phyloP scores from a whole-genome alignment of 2,888 invertebrate species.

The Pristionchus arcanus region DNA sequence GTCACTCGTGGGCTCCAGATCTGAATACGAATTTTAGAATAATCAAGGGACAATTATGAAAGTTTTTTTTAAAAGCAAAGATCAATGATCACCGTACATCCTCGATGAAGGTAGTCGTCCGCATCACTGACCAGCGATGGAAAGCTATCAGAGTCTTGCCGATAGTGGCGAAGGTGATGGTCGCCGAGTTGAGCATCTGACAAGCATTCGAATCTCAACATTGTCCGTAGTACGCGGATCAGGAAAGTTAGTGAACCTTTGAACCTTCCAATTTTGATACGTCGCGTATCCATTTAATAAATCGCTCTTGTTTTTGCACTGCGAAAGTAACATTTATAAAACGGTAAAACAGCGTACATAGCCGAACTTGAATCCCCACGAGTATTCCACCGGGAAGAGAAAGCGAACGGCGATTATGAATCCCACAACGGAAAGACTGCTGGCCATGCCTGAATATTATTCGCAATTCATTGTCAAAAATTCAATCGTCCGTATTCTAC shows the following conservation, averaged over 20 bases:
- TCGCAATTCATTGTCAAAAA: no score
- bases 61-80: neutral
- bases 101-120: neutral
- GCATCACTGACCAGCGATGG: neutral
- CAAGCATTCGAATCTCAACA: no score
- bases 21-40: neutral
- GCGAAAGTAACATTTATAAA: no score
- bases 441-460: neutral
- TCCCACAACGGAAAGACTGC: neutral
- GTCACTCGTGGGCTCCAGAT: neutral
- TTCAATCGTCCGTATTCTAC: no score
- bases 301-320: no score
- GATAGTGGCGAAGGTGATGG: neutral
- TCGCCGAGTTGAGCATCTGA: neutral
- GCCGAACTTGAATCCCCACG: slow-evolving; percentile 24
- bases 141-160: neutral
- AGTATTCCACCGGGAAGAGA: neutral
- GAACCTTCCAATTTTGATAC: no score
- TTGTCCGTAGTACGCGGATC: no score
- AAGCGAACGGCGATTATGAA: slow-evolving; percentile 5
- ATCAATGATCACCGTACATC: neutral
- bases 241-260: no score
- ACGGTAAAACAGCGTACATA: neutral
- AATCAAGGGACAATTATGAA: neutral
- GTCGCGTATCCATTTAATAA: no score